Evolutionary conservation across 2,113 vertebrate species (phyloP).

Genomic region (Oryzias curvinotus): DNA sequence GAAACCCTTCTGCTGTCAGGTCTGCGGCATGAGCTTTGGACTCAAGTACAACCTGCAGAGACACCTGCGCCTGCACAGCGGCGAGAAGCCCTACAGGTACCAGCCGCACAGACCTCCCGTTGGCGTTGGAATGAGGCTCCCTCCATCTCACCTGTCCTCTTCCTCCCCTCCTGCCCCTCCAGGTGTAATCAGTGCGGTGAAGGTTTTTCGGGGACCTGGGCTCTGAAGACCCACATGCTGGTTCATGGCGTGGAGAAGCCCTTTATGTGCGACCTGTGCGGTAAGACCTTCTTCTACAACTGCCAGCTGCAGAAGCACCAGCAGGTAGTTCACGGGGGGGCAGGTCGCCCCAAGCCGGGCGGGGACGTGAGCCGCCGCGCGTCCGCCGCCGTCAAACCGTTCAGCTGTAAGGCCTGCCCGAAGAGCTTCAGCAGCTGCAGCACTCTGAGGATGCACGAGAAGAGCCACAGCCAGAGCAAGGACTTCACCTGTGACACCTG

Average conservation of each 20-base stretch:
- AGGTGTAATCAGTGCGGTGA: conserved; percentile 63
- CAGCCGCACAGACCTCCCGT: too few relatives aligned
- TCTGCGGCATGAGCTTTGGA: conserved; percentile 58
- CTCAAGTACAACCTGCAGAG: conserved; percentile 73
- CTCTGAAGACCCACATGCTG: conserved; percentile 69
- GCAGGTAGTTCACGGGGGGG: conserved; percentile 46
- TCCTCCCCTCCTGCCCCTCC: neutral
- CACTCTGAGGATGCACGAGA: conserved; percentile 57
- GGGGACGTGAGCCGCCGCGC: neutral
- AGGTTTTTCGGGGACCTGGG: conserved; percentile 63
- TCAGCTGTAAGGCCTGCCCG: conserved; percentile 53
- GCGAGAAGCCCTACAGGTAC: conserved; percentile 66
- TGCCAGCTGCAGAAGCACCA: conserved; percentile 73
- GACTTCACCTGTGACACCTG: conserved; percentile 61
- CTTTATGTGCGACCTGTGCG: conserved; percentile 69
- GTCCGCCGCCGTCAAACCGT: neutral
- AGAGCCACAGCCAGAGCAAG: conserved; percentile 55
- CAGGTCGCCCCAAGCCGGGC: neutral
- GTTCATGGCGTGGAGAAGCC: conserved; percentile 65
- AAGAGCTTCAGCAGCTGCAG: conserved; percentile 60
- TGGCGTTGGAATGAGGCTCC: too few relatives aligned
- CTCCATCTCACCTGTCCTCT: neutral
- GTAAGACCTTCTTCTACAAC: conserved; percentile 71
- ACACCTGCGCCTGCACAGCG: conserved; percentile 62
- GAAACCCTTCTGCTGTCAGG: conserved; percentile 61